phyloP scores from a whole-genome alignment of 2,113 vertebrate genomes.

The Cariama cristata region DNA sequence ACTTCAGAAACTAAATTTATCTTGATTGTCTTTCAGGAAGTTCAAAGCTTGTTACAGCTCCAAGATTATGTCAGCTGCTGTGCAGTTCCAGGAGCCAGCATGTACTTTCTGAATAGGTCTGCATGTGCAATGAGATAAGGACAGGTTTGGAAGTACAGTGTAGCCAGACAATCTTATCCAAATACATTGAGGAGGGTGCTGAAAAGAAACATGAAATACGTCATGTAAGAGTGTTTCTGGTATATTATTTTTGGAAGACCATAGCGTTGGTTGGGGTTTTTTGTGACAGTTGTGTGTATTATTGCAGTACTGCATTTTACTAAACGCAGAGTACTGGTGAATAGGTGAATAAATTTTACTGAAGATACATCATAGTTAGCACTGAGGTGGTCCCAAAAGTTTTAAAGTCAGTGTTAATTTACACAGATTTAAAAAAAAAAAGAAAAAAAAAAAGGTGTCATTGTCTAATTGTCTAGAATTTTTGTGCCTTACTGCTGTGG shows the following conservation, averaged over 20 bases:
- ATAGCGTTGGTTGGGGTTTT: neutral
- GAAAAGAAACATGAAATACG: slow-evolving; percentile 51
- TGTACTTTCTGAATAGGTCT: slow-evolving; percentile 22
- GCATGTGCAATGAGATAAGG: slow-evolving; percentile 47
- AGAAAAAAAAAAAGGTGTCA: neutral
- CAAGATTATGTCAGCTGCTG: slow-evolving; percentile 25
- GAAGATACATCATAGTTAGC: neutral
- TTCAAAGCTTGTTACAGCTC: neutral
- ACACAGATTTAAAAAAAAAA: neutral
- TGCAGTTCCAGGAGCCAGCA: slow-evolving; percentile 18
- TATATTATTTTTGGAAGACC: slow-evolving; percentile 66
- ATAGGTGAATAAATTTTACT: neutral
- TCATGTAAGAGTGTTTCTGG: slow-evolving; percentile 55
- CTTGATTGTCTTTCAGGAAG: neutral
- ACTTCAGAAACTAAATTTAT: neutral
- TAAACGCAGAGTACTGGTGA: neutral
- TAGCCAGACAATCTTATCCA: slow-evolving; percentile 12
- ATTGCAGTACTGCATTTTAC: neutral
- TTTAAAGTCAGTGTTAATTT: neutral
- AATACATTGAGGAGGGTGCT: slow-evolving; percentile 36
- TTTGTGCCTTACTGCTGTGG: neutral
- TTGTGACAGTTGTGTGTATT: neutral
- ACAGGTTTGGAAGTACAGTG: slow-evolving; percentile 24
- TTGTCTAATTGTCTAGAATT: neutral
- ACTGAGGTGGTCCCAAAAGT: neutral